Conservation (phyloP, 2,888 invertebrate genomes). For the Drosophila imparisetae region DNA sequence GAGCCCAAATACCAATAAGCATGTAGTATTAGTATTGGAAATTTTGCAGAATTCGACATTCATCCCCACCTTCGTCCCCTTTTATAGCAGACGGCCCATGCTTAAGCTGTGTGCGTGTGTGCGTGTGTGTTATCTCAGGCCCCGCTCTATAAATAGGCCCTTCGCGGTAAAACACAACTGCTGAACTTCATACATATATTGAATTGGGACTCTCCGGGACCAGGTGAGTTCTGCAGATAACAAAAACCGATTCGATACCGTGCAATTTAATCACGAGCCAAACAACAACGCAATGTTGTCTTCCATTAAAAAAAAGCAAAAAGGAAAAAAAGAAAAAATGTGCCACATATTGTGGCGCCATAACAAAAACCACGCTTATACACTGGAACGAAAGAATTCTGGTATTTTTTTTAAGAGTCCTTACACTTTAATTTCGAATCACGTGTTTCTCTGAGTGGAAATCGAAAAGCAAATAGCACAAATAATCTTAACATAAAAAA, state of each 20-base stretch:
- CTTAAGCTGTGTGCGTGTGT: not conserved
- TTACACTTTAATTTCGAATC: not conserved
- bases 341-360: not conserved
- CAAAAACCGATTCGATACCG: conserved; percentile 28
- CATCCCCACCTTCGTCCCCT: not conserved
- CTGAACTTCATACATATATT: conserved; percentile 33
- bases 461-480: not conserved
- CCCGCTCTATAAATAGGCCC: conserved; percentile 51
- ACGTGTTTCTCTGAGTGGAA: not conserved
- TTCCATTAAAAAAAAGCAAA: not conserved
- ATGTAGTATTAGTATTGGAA: not conserved
- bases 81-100: not conserved
- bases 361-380: not conserved
- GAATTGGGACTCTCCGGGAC: conserved; percentile 45
- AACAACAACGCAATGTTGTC: conserved; percentile 5
- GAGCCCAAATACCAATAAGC: conserved; percentile 3
- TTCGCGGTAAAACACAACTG: conserved; percentile 12
- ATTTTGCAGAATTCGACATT: conserved; percentile 2
- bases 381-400: not conserved
- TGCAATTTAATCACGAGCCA: conserved; percentile 57
- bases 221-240: conserved; percentile 45
- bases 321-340: not conserved
- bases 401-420: not conserved
- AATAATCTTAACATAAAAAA: not conserved
- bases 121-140: conserved; percentile 44